These are phyloP conservation scores for Notoglanidium macrostoma DNA, from an alignment of 2,797 vertebrate species.

Conservation along the genomic window DNA sequence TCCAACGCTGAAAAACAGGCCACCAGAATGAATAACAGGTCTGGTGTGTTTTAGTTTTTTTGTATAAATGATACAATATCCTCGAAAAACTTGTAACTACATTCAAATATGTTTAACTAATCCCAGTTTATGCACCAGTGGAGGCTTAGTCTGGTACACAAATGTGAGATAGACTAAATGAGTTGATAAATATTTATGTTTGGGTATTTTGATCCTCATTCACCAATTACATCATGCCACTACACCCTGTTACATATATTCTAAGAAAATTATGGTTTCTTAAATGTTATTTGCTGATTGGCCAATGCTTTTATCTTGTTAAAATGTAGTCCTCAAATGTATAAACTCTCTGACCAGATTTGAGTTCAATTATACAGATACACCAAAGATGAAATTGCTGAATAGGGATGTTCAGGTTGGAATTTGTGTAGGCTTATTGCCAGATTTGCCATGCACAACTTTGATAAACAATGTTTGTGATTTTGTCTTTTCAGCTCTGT, in stretches of 20 bases:
- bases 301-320: not conserved
- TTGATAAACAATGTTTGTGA: not conserved
- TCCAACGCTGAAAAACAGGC: not conserved
- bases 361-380: not conserved
- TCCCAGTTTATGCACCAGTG: not conserved
- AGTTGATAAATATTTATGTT: not conserved
- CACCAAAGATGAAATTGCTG: not conserved
- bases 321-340: not conserved
- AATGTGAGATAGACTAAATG: not conserved
- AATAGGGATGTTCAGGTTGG: not conserved
- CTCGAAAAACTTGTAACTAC: not conserved
- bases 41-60: not conserved
- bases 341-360: not conserved
- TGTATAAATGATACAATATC: not conserved
- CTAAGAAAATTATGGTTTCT: not conserved
- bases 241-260: not conserved
- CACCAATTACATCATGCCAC: not conserved
- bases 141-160: not conserved
- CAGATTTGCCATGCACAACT: not conserved
- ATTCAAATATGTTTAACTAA: not conserved
- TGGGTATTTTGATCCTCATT: not conserved
- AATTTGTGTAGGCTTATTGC: not conserved
- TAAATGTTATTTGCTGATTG: not conserved
- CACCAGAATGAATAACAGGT: not conserved
- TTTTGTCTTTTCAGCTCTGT: constrained; percentile 74